A percentile compares a stretch with the other conserved stretches of the same genome.
These are phyloP conservation scores for Chromis chromis DNA, from an alignment of 2,797 vertebrate genomes.

Conservation along the genomic window DNA sequence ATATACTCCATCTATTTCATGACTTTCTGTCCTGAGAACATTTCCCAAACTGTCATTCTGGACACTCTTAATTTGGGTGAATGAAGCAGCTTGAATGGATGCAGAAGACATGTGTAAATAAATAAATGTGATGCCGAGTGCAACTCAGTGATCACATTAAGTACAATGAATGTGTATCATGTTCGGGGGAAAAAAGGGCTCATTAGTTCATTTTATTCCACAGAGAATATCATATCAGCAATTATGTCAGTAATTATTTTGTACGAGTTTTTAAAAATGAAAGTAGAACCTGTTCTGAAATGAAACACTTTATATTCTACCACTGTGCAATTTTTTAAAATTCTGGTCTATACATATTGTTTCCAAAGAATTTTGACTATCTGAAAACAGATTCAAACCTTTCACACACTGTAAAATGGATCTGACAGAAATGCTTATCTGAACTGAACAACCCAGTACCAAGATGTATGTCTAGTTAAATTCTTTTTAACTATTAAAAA, in stretches of 20 bases:
- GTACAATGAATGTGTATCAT: conserved; percentile 28
- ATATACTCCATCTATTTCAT: background rate
- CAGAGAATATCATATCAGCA: conserved; percentile 10
- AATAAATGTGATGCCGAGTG: conserved; percentile 6
- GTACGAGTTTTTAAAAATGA: conserved; percentile 13
- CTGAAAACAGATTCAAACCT: background rate
- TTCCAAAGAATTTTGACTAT: conserved; percentile 1
- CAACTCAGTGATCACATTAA: background rate
- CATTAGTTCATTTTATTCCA: conserved; percentile 18
- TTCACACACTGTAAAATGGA: conserved; percentile 14
- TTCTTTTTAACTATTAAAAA: background rate
- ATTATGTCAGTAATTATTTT: conserved; percentile 16
- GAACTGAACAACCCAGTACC: background rate
- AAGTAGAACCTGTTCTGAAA: conserved; percentile 19
- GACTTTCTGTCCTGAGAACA: background rate
- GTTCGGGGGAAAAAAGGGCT: background rate
- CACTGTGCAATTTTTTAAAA: conserved; percentile 39
- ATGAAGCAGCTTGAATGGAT: conserved; percentile 2
- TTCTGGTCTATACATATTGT: background rate
- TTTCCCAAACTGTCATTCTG: background rate
- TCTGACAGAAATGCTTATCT: background rate
- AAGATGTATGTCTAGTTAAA: conserved; percentile 5
- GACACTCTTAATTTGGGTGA: background rate
- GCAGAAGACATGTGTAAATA: background rate
- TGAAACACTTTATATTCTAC: conserved; percentile 32